Evolutionary conservation across 2,888 invertebrate species (phyloP).

Genomic region (Campoplex capitator): DNA sequence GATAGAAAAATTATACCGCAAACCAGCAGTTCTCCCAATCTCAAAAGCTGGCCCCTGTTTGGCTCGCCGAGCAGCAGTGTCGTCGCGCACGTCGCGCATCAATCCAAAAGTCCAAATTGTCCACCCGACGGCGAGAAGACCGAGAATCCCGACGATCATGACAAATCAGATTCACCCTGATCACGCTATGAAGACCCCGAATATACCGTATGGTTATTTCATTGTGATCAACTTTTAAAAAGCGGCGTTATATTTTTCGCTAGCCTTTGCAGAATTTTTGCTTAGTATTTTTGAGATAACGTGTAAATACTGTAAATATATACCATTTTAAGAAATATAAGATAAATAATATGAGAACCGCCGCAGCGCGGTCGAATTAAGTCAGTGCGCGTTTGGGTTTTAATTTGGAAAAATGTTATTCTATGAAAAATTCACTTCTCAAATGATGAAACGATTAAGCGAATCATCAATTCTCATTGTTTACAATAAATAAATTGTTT

Average conservation of each 20-base stretch:
- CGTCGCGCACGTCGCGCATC: constrained; percentile 13
- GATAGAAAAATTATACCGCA: constrained; percentile 71
- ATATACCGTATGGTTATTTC: constrained; percentile 12
- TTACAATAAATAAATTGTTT: too few species aligned
- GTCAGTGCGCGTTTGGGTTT: not conserved
- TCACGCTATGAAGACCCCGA: not conserved
- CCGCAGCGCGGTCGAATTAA: too few species aligned
- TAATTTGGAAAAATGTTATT: not conserved
- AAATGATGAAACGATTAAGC: too few species aligned
- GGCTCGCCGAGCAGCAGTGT: not conserved
- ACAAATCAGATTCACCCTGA: not conserved
- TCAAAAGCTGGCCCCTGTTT: constrained; percentile 66
- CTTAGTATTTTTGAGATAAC: constrained; percentile 25
- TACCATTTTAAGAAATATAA: constrained; percentile 15
- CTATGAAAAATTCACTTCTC: too few species aligned
- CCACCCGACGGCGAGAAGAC: not conserved
- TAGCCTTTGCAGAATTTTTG: constrained; percentile 42
- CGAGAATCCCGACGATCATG: constrained; percentile 4
- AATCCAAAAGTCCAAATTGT: constrained; percentile 18
- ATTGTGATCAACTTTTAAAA: constrained; percentile 21
- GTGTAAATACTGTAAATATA: constrained; percentile 77
- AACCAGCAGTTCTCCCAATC: constrained; percentile 75
- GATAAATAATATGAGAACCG: not conserved
- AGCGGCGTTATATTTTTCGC: constrained; percentile 43
- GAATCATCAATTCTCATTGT: too few species aligned